phyloP scores from a whole-genome alignment of 2,888 invertebrate genomes.

The Syrista parreyssii region DNA sequence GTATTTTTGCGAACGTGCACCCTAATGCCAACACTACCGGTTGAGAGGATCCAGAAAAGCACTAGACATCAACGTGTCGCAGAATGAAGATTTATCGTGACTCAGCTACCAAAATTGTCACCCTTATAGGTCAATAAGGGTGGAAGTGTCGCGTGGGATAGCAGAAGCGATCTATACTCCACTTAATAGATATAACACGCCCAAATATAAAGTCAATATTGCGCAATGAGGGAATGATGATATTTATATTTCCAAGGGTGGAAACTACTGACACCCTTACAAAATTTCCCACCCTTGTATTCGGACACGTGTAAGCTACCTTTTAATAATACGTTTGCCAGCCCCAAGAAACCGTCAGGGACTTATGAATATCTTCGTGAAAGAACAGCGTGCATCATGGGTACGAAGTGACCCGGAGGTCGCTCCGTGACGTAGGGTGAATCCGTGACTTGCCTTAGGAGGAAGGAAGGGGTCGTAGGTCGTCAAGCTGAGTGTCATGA shows the following conservation, averaged over 20 bases:
- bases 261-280: neutral
- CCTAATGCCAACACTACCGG: neutral
- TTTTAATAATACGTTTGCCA: neutral
- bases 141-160: neutral
- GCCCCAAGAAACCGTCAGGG: neutral
- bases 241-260: neutral
- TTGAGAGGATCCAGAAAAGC: neutral
- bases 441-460: slow-evolving; percentile 1
- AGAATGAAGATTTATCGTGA: neutral
- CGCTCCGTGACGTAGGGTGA: neutral
- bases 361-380: neutral
- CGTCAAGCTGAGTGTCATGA: slow-evolving; percentile 7
- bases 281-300: neutral
- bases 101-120: neutral
- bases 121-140: neutral
- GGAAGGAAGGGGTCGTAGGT: neutral
- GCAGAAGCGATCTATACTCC: neutral
- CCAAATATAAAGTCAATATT: too few relatives aligned
- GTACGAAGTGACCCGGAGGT: neutral
- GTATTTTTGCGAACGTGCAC: neutral
- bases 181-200: neutral
- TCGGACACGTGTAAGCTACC: neutral
- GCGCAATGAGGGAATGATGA: neutral
- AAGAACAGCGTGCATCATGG: neutral
- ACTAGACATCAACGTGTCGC: neutral